These are phyloP conservation scores for Enteromius radiatus DNA, from an alignment of 2,797 vertebrate genomes.

Conservation along the genomic window DNA sequence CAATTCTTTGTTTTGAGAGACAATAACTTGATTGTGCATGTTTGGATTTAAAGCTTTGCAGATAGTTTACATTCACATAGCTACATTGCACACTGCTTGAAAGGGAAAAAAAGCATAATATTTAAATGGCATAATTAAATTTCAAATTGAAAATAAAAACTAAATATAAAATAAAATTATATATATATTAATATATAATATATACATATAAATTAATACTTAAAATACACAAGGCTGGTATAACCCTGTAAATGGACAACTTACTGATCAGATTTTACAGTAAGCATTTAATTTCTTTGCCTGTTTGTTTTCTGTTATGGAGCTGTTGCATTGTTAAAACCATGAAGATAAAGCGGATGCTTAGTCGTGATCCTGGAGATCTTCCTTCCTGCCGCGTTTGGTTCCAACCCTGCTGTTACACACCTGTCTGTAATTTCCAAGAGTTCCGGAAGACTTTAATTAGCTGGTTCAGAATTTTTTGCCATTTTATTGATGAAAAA, in stretches of 20 bases:
- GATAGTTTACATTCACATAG: too few species aligned
- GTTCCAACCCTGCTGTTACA: conserved; percentile 16
- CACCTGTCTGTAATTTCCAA: conserved; percentile 21
- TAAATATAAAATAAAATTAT: too few species aligned
- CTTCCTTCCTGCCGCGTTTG: conserved; percentile 17
- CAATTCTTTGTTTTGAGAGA: too few species aligned
- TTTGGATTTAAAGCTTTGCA: too few species aligned
- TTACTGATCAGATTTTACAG: not conserved
- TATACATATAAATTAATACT: not conserved
- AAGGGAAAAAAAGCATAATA: too few species aligned
- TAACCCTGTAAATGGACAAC: not conserved
- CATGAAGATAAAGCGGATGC: not conserved
- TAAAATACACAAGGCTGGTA: not conserved
- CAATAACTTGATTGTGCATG: too few species aligned
- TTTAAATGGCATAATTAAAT: too few species aligned
- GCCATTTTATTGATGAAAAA: not conserved
- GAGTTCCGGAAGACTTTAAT: not conserved
- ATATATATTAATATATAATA: too few species aligned
- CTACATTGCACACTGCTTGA: too few species aligned
- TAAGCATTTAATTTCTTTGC: not conserved
- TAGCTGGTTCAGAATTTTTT: not conserved
- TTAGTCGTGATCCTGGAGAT: not conserved
- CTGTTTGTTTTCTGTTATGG: not conserved
- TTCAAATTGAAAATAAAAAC: too few species aligned
- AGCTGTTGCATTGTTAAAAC: not conserved